Base-by-base conservation (phyloP, 2,113 vertebrate genomes). In the Coptodon rendalli region DNA sequence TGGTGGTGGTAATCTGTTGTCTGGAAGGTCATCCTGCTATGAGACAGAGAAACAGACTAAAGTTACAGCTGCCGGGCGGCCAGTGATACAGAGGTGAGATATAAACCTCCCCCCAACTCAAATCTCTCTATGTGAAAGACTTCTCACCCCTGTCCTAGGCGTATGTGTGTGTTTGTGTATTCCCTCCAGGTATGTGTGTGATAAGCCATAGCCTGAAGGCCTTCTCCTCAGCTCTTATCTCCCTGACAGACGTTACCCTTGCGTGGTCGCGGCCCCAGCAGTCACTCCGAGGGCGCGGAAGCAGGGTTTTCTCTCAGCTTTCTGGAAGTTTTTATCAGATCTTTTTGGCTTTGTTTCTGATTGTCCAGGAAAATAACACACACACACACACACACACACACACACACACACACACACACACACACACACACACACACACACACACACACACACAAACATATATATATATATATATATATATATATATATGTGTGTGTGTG, bases 161-260 rank as follows among this genome's bases (percentile, higher is more conserved):
- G 27, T 53, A 2, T 34, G 24, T 80, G 79, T 81, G 78, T 45
- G 82, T 34, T 45, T 88, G 85, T 90, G 56, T 68, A 56, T 81
- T 84, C 86, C 86, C 84, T 80, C 14, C 84, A 85, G 85, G 86
- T 81, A 34, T 40, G 78, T 81, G 80, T 76, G 89, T 52, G 87
- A 92, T 94, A 93, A 94, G 90, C 31, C 17, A 11, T 11, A 78
- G 87, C 91, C 93, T 43, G 78, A 71, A 90, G 89, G 76, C 54
- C 54, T 78, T 90, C 71, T 83, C 78, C 85, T 86, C 71, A 6
- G 84, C 89, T 84, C 91, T 94, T 94, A 95, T 95, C 94, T 85
- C 73, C 6, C 83, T 87, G 92, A 92, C 93, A 94, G 87, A 85
- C 87, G 24, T 76, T 82, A 68, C 89, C 88, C 85, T 85, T 9